Percentiles rank a stretch among this genome's conserved stretches.
Evolutionary conservation across 2,113 vertebrate species (phyloP).

Genomic region (Martes martes): DNA sequence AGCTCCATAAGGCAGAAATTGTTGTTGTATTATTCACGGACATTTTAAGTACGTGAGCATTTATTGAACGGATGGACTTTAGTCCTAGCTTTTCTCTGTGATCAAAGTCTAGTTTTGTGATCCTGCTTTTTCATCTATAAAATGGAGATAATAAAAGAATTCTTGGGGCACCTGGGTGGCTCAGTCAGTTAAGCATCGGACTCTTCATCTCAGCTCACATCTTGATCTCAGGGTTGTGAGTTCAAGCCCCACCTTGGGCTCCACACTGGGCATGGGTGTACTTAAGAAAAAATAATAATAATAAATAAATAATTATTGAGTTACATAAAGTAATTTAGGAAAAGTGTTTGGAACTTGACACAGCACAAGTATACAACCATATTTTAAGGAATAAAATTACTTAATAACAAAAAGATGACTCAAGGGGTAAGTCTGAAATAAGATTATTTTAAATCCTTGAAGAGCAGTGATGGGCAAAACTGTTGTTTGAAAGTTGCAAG

Average conservation of each 20-base stretch:
- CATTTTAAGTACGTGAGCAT: background rate
- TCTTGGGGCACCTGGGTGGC: background rate
- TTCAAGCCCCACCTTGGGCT: background rate
- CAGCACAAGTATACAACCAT: background rate
- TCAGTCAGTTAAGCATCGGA: background rate
- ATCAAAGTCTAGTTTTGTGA: background rate
- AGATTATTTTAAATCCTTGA: background rate
- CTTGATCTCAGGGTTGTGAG: background rate
- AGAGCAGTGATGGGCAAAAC: background rate
- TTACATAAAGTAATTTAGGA: background rate
- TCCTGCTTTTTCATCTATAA: background rate
- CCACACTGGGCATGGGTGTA: background rate
- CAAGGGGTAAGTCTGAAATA: background rate
- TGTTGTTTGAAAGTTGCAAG: background rate
- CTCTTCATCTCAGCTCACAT: background rate
- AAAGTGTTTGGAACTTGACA: background rate
- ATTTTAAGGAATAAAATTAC: slow-evolving; percentile 17
- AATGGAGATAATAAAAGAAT: background rate
- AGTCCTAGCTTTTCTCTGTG: background rate
- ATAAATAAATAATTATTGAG: background rate
- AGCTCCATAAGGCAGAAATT: background rate
- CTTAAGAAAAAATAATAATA: background rate
- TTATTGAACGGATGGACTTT: background rate
- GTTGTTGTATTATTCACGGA: background rate
- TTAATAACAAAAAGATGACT: background rate